phyloP scores from a whole-genome alignment of 2,797 vertebrate genomes.

The Hemibagrus guttatus region DNA sequence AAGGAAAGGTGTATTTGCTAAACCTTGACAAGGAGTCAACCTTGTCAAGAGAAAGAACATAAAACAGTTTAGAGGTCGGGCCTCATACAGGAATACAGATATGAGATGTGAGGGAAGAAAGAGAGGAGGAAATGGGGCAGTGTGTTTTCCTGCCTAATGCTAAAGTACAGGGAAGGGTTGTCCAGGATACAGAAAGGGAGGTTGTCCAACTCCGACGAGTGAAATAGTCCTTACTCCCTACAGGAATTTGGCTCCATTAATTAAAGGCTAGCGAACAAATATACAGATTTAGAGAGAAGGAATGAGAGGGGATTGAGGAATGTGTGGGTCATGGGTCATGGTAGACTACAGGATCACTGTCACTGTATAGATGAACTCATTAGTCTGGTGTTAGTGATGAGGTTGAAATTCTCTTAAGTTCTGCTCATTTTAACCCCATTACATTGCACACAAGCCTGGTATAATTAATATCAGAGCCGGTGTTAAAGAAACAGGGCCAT shows the following conservation, averaged over 20 bases:
- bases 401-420: background rate
- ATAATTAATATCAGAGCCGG: background rate
- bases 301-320: background rate
- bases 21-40: slow-evolving; percentile 13
- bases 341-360: background rate
- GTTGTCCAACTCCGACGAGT: background rate
- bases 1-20: slow-evolving; percentile 24
- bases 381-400: background rate
- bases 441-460: background rate
- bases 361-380: background rate
- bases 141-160: slow-evolving; percentile 49
- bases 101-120: slow-evolving; percentile 46
- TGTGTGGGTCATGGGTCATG: background rate
- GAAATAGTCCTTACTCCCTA: slow-evolving; percentile 19
- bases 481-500: background rate
- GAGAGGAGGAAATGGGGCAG: slow-evolving; percentile 53
- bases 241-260: slow-evolving; percentile 6
- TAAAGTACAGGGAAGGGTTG: slow-evolving; percentile 27
- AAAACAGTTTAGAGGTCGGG: slow-evolving; percentile 32
- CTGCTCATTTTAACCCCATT: background rate
- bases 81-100: background rate
- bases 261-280: background rate
- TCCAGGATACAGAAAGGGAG: slow-evolving; percentile 27
- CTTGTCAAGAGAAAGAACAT: background rate
- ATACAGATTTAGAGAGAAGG: background rate